phyloP scores from a whole-genome alignment of 2,888 invertebrate species.

The Siphonodentalium dalli region DNA sequence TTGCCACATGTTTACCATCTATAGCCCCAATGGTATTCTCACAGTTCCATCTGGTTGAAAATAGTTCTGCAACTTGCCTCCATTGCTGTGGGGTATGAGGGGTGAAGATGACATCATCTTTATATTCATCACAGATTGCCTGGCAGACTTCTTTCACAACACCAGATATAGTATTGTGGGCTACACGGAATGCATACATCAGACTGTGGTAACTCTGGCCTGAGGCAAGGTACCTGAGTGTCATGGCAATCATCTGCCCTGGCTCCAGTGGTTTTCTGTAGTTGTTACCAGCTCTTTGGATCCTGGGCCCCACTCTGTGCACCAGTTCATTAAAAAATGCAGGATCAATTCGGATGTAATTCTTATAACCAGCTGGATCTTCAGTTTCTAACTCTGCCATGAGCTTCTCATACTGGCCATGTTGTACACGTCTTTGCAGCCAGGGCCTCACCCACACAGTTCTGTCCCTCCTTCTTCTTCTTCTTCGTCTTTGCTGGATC shows the following conservation, averaged over 20 bases:
- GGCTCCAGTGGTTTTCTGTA: slow-evolving; percentile 1
- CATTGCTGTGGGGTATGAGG: slow-evolving; percentile 26
- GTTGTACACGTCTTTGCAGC: no score
- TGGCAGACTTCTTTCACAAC: not conserved
- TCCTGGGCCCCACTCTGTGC: no score
- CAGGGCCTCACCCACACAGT: no score
- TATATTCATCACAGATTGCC: slow-evolving; percentile 3
- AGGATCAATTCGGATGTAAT: no score
- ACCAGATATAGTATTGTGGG: not conserved
- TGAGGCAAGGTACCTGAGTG: slow-evolving; percentile 3
- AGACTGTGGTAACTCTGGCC: slow-evolving; percentile 4
- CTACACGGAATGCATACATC: slow-evolving; percentile 3
- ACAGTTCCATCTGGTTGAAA: slow-evolving; percentile 27
- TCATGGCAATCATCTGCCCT: slow-evolving; percentile 11
- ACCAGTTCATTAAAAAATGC: no score
- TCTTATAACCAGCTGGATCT: no score
- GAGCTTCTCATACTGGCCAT: no score
- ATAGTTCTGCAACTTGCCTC: slow-evolving; percentile 23
- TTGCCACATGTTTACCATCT: slow-evolving; percentile 36
- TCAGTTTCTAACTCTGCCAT: no score
- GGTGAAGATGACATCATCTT: slow-evolving; percentile 17
- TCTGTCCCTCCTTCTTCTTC: no score
- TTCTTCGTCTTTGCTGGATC: no score
- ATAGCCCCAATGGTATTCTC: slow-evolving; percentile 32
- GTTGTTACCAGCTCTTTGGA: no score